A percentile compares a stretch with the other conserved stretches of the same genome.
Evolutionary conservation across 2,797 vertebrate species (phyloP).

Genomic region (Hemibagrus guttatus): DNA sequence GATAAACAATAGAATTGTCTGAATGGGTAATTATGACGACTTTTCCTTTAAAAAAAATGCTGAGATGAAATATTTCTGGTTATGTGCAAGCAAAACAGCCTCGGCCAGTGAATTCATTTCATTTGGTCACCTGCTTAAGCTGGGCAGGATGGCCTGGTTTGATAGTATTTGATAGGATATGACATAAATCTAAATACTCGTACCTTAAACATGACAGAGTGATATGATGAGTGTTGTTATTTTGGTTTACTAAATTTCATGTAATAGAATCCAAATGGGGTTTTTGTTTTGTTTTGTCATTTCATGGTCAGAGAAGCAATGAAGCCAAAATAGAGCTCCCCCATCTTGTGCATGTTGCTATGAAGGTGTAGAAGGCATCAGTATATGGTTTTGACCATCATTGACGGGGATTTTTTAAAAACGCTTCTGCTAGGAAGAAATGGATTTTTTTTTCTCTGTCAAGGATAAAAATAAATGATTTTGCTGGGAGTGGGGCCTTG

Average conservation of each 20-base stretch:
- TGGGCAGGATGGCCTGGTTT: background rate
- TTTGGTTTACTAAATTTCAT: background rate
- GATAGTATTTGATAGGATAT: background rate
- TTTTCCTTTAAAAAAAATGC: background rate
- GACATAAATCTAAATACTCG: background rate
- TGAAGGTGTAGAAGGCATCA: background rate
- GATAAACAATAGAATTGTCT: background rate
- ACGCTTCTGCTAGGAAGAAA: background rate
- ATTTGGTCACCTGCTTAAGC: background rate
- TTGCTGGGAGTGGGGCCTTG: conserved; percentile 11
- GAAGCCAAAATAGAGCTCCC: too few species aligned
- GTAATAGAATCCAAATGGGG: background rate
- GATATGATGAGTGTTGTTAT: background rate
- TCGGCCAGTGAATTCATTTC: background rate
- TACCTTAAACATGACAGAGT: background rate
- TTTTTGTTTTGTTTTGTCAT: background rate
- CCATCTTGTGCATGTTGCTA: background rate
- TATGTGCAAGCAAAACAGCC: background rate
- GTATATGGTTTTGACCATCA: background rate
- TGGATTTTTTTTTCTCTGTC: background rate
- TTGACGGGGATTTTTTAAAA: conserved; percentile 5
- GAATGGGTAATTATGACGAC: background rate
- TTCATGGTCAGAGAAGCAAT: background rate
- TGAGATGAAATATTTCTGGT: background rate
- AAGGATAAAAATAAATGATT: conserved; percentile 35